Base-by-base conservation (phyloP, 92 coral and sea anemone species). In the Plumapathes pennacea region DNA sequence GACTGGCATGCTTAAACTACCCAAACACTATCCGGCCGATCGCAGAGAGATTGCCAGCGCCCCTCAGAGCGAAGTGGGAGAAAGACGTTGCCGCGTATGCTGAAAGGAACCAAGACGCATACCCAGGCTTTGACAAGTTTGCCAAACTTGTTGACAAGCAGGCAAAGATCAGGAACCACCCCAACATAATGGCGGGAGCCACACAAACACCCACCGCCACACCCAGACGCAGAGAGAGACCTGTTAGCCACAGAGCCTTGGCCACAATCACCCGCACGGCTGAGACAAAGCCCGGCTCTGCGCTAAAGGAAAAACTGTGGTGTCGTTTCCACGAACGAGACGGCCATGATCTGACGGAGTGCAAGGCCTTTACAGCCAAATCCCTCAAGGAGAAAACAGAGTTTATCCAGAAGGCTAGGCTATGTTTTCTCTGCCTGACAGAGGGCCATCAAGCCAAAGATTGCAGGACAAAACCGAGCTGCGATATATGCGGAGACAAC, bases 361-460 rank as follows among this genome's bases (percentile, higher is more conserved):
- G 89, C 45, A 68, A 62, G 20, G 68, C 78, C 8, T 75, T 82
- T 37, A 10, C 30, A 2, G 60, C 74, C 8, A 74, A 81, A 41
- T 4, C 82, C 25, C 51, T 81, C 10, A 65, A 67, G n/a, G 88
- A 81, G 42, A 47, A 60, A 34, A 69, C 83, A 4, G 74, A 69
- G 27, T 82, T 78, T 77, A 63, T 74, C 4, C 24, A 40, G n/a
- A 32, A 36, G 40, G 68, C 73, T 4, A 58, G 78, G 5, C 69
- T 82, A 7, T 82, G 88, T 32, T 74, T 82, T 57, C 88, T 77
- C 46, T 74, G 83, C 45, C 25, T 85, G 3, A 25, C 49, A 36
- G 54, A 46, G 3, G 37, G 13, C 39, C 86, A 80, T 49, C 43
- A 33, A 38, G 85, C 78, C 19, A 65, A 38, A 39, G 34, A 44